Evolutionary conservation across 53 echinoderm and acorn worm genomes (phyloP).

Genomic region (Echinometra lucunter): DNA sequence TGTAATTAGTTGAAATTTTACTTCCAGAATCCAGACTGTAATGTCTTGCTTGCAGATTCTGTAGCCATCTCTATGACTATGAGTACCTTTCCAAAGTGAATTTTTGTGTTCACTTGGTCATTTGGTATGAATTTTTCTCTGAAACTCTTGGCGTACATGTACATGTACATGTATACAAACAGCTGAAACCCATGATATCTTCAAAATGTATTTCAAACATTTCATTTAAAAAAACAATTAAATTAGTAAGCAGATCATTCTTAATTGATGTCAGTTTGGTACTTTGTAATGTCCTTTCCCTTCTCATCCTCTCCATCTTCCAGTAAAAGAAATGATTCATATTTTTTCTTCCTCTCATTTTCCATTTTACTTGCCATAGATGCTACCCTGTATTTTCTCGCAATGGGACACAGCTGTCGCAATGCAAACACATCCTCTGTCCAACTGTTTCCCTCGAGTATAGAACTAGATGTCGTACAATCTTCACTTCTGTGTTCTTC

Average conservation of each 20-base stretch:
- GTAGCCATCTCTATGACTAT: background rate
- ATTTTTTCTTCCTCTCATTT: background rate
- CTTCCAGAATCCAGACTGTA: background rate
- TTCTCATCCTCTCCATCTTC: background rate
- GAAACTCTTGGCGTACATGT: too few species aligned
- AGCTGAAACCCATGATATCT: too few species aligned
- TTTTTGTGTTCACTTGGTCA: too few species aligned
- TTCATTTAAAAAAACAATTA: too few species aligned
- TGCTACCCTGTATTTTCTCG: background rate
- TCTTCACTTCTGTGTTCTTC: background rate
- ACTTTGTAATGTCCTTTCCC: background rate
- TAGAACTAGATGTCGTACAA: slow-evolving; percentile 10
- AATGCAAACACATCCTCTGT: slow-evolving; percentile 45
- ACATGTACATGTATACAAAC: too few species aligned
- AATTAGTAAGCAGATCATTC: too few species aligned
- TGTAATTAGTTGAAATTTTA: too few species aligned
- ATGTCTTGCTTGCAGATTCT: background rate
- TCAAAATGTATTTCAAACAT: too few species aligned
- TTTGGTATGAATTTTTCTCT: too few species aligned
- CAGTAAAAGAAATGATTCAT: background rate
- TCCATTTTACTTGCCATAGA: background rate
- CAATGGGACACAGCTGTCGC: slow-evolving; percentile 35
- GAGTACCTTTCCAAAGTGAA: background rate
- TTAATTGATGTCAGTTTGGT: too few species aligned
- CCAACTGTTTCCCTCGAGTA: slow-evolving; percentile 8